phyloP scores from a whole-genome alignment of 2,797 vertebrate genomes.

The Gephyroberyx darwinii region DNA sequence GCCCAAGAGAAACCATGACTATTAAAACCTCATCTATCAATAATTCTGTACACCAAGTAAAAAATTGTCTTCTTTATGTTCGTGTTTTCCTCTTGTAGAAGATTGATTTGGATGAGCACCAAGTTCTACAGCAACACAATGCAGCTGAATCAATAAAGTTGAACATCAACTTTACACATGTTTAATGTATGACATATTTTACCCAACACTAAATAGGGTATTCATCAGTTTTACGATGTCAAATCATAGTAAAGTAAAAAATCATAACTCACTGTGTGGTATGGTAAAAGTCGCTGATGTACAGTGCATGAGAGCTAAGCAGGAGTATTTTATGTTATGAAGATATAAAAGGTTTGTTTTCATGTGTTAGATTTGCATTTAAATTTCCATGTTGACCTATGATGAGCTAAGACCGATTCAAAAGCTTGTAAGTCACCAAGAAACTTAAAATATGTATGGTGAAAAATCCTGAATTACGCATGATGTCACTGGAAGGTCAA shows the following conservation, averaged over 20 bases:
- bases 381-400: too few species aligned
- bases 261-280: background rate
- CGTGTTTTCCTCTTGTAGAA: constrained; percentile 45
- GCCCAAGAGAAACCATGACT: constrained; percentile 57
- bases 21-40: constrained; percentile 42
- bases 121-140: constrained; percentile 20
- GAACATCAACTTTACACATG: constrained; percentile 3
- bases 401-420: too few species aligned
- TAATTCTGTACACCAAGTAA: constrained; percentile 35
- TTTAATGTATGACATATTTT: background rate
- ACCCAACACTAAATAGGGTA: background rate
- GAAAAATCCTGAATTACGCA: constrained; percentile 41
- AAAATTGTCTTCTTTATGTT: constrained; percentile 29
- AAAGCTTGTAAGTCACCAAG: too few species aligned
- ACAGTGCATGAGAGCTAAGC: constrained; percentile 15
- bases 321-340: background rate
- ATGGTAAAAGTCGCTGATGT: constrained; percentile 31
- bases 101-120: constrained; percentile 38
- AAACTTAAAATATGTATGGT: too few species aligned
- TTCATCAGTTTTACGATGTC: too few species aligned
- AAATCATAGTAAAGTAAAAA: too few species aligned
- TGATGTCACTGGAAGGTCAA: constrained; percentile 52
- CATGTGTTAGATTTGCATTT: background rate
- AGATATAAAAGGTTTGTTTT: background rate
- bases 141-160: constrained; percentile 30